Evolutionary conservation across 2,888 invertebrate species (phyloP), one percentile per base, ranked within the genome.

Genomic region (Pelosia muscerda): DNA sequence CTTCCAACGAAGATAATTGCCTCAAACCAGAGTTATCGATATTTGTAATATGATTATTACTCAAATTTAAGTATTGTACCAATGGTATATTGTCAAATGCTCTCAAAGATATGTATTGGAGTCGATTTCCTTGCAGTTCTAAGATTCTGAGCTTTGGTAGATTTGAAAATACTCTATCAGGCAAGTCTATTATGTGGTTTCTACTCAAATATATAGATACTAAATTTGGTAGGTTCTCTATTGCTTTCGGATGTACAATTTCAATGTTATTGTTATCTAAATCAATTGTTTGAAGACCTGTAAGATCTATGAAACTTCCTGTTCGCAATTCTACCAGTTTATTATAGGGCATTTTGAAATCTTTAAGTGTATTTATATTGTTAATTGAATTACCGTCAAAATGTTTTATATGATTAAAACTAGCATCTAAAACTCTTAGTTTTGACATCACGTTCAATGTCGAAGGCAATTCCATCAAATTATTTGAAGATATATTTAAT

Each of bases 231-330:
- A 98, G 88, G 68, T 96, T 95, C 66, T 96, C 94, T 49, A 98
- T 95, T 0, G 97, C 96, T 72, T 97, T 96, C 0, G 97, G 95
- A 82, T 97, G 97, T 42, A 98, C 95, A 25, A 96, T 93, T 84
- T 96, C 96, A 42, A 98, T 95, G 84, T 98, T 97, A 88, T 98
- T 98, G 82, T 97, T 97, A 75, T 98, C 97, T 77, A 98, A 93
- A 89, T 98, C 97, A 54, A 98, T 95, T 56, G 96, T 95, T 79
- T 96, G 96, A 42, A 98, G 88, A 72, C 96, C 96, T 26, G 96
- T 96, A 56, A 98, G 90, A 79, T 97, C 96, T 75, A 96, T 95
- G 78, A 98, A 97, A 22, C 97, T 96, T 22, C 97, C 97, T 74
- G 96, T 95, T 63, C 96, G 95, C 34, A 98, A 84, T 79, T 96